A percentile compares a stretch with the other conserved stretches of the same genome.
Conservation (phyloP, 1,140 invertebrate genomes). For the Saccostrea cuccullata region DNA sequence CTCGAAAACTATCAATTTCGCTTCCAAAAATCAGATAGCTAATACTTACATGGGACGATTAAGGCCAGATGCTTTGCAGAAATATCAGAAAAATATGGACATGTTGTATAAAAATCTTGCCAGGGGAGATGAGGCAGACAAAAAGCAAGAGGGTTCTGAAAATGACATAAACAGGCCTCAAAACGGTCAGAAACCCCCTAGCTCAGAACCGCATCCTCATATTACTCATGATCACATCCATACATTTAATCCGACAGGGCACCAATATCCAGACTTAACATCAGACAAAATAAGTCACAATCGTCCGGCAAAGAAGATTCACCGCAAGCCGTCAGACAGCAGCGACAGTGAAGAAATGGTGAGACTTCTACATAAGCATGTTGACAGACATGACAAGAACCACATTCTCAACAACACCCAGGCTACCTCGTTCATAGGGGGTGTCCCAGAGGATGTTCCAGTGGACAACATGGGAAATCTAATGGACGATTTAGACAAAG, state of each 20-base stretch:
- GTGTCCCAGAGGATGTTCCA: slow-evolving; percentile 64
- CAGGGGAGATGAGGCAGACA: slow-evolving; percentile 4
- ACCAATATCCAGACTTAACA: slow-evolving; percentile 70
- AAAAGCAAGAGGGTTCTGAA: slow-evolving; percentile 45
- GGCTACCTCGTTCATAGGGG: slow-evolving; percentile 64
- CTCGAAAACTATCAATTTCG: slow-evolving; percentile 73
- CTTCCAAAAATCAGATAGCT: slow-evolving; percentile 77
- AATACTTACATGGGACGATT: slow-evolving; percentile 76
- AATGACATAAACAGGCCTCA: slow-evolving; percentile 45
- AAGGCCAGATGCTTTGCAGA: slow-evolving; percentile 69
- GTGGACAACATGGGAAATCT: slow-evolving; percentile 67
- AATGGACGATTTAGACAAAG: slow-evolving; percentile 56
- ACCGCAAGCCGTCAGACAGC: slow-evolving; percentile 73
- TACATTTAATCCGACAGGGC: slow-evolving; percentile 38
- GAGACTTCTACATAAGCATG: slow-evolving; percentile 66
- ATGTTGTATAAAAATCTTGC: slow-evolving; percentile 60
- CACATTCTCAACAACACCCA: slow-evolving; percentile 55
- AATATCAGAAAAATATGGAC: slow-evolving; percentile 69
- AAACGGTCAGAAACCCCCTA: slow-evolving; percentile 5
- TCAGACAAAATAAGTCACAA: slow-evolving; percentile 77
- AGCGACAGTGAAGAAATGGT: slow-evolving; percentile 74
- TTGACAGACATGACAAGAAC: slow-evolving; percentile 56
- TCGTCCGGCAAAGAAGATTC: slow-evolving; percentile 70
- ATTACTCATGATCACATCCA: slow-evolving; percentile 41
- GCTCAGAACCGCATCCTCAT: slow-evolving; percentile 36